Percentiles rank a stretch among this genome's conserved stretches.
These are phyloP conservation scores for Macrobrachium nipponense DNA, from an alignment of 1,140 invertebrate genomes.

Conservation along the genomic window DNA sequence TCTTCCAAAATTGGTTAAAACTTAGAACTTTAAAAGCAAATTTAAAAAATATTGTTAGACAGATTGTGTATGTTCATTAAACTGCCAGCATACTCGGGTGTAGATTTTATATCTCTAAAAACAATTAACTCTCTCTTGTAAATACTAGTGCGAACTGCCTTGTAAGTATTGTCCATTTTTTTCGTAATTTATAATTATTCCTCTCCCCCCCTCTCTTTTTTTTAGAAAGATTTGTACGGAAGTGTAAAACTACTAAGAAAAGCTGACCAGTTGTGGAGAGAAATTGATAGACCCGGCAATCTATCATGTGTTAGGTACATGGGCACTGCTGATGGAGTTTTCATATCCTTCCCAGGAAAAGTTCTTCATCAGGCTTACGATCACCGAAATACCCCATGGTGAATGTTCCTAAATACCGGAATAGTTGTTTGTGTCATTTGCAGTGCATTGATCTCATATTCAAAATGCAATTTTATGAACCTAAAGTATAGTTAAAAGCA, in stretches of 20 bases:
- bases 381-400: constrained; percentile 17
- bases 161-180: not conserved
- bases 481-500: too few relatives aligned
- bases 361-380: not conserved
- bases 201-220: not conserved
- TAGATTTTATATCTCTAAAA: too few relatives aligned
- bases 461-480: too few relatives aligned
- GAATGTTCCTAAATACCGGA: not conserved
- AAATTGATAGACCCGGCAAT: not conserved
- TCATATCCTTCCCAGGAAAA: constrained; percentile 19
- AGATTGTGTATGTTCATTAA: too few relatives aligned
- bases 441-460: too few relatives aligned
- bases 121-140: too few relatives aligned
- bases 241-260: constrained; percentile 16
- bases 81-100: too few relatives aligned
- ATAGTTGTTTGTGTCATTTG: too few relatives aligned
- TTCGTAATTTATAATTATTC: not conserved
- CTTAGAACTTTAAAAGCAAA: too few relatives aligned
- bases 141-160: too few relatives aligned
- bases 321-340: constrained; percentile 24
- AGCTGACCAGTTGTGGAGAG: constrained; percentile 8
- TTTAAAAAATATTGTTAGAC: too few relatives aligned
- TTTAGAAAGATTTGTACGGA: constrained; percentile 7
- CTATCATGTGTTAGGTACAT: not conserved
- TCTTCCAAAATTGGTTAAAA: too few relatives aligned